Evolutionary conservation across 2,888 invertebrate species (phyloP).

Genomic region (Harpagoxenus sublaevis): DNA sequence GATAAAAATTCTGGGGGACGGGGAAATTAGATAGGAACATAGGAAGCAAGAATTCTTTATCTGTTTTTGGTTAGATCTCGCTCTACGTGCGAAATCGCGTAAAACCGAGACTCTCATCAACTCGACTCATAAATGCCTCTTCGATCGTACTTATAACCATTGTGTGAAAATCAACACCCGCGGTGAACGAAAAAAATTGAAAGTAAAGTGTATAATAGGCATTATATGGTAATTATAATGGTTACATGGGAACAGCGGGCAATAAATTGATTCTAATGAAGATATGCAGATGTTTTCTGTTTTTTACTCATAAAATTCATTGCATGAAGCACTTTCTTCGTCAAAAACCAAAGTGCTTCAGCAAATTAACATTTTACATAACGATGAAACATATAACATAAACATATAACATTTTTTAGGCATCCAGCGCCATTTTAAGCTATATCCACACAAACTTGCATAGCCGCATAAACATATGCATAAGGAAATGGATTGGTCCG

Average conservation of each 20-base stretch:
- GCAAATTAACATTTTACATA: not conserved
- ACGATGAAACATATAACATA: not conserved
- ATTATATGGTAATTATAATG: not conserved
- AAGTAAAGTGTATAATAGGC: not conserved
- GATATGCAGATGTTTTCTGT: not conserved
- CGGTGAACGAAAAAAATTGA: not conserved
- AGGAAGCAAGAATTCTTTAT: not conserved
- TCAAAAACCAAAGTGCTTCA: not conserved
- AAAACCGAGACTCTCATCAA: not conserved
- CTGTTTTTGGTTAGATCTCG: not conserved
- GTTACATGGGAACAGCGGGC: no score
- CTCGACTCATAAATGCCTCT: not conserved
- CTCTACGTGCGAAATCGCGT: not conserved
- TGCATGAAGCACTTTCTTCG: no score
- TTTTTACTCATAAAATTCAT: not conserved
- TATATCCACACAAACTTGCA: no score
- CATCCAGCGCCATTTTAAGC: no score
- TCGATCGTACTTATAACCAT: not conserved
- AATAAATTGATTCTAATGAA: not conserved
- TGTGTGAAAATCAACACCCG: not conserved
- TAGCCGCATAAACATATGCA: no score
- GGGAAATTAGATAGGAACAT: not conserved
- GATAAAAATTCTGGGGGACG: not conserved
- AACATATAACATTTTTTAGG: not conserved
- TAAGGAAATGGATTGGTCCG: no score